Conservation (phyloP, 2,113 vertebrate genomes). For the Mandrillus leucophaeus region DNA sequence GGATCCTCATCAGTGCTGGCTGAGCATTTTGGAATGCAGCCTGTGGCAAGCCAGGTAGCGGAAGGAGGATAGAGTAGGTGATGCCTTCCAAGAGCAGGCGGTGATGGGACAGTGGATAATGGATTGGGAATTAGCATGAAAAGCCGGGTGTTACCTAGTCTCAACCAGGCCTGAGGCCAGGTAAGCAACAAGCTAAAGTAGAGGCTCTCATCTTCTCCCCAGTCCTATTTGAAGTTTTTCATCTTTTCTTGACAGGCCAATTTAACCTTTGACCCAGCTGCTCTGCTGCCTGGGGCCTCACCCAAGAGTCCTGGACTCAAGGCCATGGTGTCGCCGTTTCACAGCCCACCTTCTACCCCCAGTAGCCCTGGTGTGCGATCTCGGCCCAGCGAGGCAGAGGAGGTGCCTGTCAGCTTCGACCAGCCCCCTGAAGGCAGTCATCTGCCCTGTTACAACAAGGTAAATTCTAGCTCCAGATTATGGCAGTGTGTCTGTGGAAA, state of each 20-base stretch:
- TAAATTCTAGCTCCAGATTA: background rate
- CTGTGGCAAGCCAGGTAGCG: background rate
- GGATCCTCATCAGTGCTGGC: background rate
- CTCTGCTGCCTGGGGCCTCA: constrained; percentile 84
- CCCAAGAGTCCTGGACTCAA: constrained; percentile 88
- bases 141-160: fast-evolving
- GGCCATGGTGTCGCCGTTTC: constrained; percentile 81
- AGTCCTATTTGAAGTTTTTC: background rate
- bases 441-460: constrained; percentile 87
- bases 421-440: constrained; percentile 85
- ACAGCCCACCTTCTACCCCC: constrained; percentile 85
- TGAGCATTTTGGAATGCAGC: background rate
- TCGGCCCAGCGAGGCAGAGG: constrained; percentile 69
- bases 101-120: fast-evolving
- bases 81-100: background rate
- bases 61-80: fast-evolving
- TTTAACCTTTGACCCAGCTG: constrained; percentile 84
- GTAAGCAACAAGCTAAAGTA: too few relatives aligned
- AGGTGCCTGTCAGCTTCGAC: constrained; percentile 84
- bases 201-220: background rate
- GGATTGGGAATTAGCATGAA: background rate
- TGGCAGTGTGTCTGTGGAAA: too few relatives aligned
- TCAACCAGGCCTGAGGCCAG: background rate
- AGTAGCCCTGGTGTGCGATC: constrained; percentile 79
- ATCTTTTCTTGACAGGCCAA: constrained; percentile 83